phyloP scores from a whole-genome alignment of 2,888 invertebrate species.

The Oscheius myriophilus region DNA sequence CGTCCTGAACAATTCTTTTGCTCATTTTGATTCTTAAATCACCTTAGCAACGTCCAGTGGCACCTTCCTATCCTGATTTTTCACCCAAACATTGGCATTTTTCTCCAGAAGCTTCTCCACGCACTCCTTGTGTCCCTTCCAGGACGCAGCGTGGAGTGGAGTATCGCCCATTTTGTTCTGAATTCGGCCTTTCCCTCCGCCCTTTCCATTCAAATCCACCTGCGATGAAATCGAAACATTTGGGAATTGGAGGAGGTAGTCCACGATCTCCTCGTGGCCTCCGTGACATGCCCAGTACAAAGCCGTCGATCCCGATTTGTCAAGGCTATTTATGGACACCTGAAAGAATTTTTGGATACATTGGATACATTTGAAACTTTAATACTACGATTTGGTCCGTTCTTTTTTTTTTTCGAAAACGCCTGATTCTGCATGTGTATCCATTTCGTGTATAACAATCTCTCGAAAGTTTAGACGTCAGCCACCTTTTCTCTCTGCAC shows the following conservation, averaged over 20 bases:
- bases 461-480: too few relatives aligned
- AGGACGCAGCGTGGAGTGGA: constrained; percentile 77
- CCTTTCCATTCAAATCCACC: constrained; percentile 61
- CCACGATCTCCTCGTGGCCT: constrained; percentile 77
- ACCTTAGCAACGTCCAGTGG: constrained; percentile 76
- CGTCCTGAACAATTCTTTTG: constrained; percentile 35
- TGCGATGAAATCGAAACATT: constrained; percentile 74
- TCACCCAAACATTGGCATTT: constrained; percentile 73
- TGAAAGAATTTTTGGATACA: constrained; percentile 44
- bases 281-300: constrained; percentile 79
- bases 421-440: too few relatives aligned
- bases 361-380: too few relatives aligned
- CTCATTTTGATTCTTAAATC: neutral
- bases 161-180: constrained; percentile 80
- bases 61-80: constrained; percentile 75
- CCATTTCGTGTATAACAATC: too few relatives aligned
- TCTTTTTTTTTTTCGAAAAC: too few relatives aligned
- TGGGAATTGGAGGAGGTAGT: constrained; percentile 74
- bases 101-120: constrained; percentile 75
- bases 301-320: constrained; percentile 78
- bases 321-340: constrained; percentile 78
- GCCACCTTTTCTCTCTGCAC: too few relatives aligned
- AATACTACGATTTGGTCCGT: too few relatives aligned
- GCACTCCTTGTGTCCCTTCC: constrained; percentile 76
- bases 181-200: constrained; percentile 30